phyloP scores from a whole-genome alignment of 2,113 vertebrate species.

The Tetrax tetrax region DNA sequence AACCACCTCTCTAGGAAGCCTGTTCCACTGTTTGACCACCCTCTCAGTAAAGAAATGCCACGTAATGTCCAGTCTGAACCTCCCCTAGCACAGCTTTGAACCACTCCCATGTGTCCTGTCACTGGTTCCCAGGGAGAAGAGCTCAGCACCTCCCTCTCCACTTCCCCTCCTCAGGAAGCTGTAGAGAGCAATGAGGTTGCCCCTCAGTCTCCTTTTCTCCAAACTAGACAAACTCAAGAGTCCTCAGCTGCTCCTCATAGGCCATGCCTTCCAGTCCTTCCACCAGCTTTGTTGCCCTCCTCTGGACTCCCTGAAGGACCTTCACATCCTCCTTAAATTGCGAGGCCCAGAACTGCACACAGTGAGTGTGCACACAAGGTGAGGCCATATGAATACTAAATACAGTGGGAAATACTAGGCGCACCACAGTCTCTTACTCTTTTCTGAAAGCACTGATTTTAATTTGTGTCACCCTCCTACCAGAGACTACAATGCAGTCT shows the following conservation, averaged over 20 bases:
- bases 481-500: not conserved
- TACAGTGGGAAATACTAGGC: not conserved
- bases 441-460: not conserved
- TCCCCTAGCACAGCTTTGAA: too few species aligned
- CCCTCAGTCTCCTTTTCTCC: not conserved
- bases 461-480: not conserved
- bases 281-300: not conserved
- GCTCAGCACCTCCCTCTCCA: too few species aligned
- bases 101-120: too few species aligned
- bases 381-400: fast-evolving
- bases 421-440: not conserved
- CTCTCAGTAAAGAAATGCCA: fast-evolving
- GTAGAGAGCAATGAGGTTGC: too few species aligned
- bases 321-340: not conserved
- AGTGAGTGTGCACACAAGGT: too few species aligned
- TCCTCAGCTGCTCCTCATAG: not conserved
- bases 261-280: not conserved
- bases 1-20: not conserved
- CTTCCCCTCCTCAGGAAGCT: too few species aligned
- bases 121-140: too few species aligned
- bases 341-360: not conserved
- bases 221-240: not conserved
- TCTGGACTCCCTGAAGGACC: not conserved
- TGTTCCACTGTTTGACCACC: not conserved
- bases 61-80: too few species aligned